phyloP scores from a whole-genome alignment of 2,113 vertebrate genomes.

The Neoarius graeffei region DNA sequence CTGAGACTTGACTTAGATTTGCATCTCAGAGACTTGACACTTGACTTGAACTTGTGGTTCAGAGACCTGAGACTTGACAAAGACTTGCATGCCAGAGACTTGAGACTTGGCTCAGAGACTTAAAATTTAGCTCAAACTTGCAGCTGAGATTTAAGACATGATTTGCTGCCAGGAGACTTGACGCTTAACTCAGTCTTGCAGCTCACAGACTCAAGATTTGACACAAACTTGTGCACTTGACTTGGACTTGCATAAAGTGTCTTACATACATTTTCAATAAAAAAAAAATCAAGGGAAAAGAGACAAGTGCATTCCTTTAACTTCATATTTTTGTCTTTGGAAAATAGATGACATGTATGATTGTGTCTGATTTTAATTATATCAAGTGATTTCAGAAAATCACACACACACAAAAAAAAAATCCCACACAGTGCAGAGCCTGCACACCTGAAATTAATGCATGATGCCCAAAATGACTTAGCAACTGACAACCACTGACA shows the following conservation, averaged over 20 bases:
- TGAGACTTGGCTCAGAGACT: neutral
- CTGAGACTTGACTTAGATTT: neutral
- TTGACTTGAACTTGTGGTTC: neutral
- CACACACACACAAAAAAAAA: too few relatives aligned
- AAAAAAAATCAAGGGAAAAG: neutral
- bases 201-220: neutral
- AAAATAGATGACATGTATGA: neutral
- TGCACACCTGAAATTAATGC: neutral
- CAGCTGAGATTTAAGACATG: neutral
- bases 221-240: neutral
- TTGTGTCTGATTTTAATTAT: neutral
- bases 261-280: neutral
- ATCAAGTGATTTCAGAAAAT: neutral
- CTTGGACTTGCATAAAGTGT: neutral
- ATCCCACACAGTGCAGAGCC: neutral
- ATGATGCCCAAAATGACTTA: neutral
- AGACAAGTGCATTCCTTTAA: neutral
- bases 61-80: neutral
- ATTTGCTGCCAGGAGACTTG: neutral
- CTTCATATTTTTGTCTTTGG: neutral
- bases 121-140: neutral
- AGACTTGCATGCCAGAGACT: neutral
- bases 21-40: neutral
- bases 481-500: conserved; percentile 21
- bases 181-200: neutral